Percentiles rank a stretch among this genome's conserved stretches.
Conservation (phyloP, 2,113 vertebrate genomes). For the Protobothrops mucrosquamatus region DNA sequence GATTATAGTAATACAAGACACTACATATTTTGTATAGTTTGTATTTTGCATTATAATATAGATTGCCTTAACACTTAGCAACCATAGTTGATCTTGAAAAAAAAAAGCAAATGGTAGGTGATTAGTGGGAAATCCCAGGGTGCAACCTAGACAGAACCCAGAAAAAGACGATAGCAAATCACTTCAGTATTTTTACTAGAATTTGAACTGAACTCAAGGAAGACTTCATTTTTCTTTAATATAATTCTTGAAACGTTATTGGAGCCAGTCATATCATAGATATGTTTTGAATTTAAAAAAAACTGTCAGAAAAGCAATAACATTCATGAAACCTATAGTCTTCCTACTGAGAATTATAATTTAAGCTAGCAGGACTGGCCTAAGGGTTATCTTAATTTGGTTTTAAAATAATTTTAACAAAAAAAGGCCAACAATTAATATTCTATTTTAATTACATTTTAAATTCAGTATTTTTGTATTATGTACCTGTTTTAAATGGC, state of each 20-base stretch:
- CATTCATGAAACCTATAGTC: not conserved
- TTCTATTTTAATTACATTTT: too few relatives aligned
- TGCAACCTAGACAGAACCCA: not conserved
- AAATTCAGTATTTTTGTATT: too few relatives aligned
- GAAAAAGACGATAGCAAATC: not conserved
- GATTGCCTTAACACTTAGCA: not conserved
- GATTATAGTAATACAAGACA: not conserved
- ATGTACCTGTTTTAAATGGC: too few relatives aligned
- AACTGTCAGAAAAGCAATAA: not conserved
- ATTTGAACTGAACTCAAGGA: not conserved
- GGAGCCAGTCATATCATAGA: not conserved
- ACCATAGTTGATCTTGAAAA: not conserved
- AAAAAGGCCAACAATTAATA: too few relatives aligned
- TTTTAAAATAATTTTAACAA: too few relatives aligned
- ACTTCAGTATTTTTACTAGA: not conserved
- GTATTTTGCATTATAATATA: not conserved
- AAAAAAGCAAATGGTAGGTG: not conserved
- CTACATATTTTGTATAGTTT: not conserved
- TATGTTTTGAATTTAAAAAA: not conserved
- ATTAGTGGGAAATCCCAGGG: not conserved
- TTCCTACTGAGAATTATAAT: not conserved
- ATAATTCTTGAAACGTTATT: not conserved
- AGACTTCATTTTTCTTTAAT: not conserved
- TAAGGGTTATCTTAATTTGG: too few relatives aligned
- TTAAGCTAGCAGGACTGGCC: too few relatives aligned